Evolutionary conservation across 2,888 invertebrate genomes (phyloP).

Genomic region (Heliconius sara): DNA sequence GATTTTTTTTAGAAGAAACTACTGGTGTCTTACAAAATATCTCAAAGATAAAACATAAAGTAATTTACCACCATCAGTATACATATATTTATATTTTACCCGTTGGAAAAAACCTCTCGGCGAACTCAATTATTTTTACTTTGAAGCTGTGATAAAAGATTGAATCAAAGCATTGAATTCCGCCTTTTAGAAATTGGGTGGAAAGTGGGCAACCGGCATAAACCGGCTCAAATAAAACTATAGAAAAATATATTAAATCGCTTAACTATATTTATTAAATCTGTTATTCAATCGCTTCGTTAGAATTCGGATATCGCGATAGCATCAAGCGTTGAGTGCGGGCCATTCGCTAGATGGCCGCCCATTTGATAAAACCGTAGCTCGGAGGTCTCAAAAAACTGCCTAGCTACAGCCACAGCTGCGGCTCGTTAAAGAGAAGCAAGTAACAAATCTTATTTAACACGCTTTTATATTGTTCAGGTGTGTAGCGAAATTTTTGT

Average conservation of each 20-base stretch:
- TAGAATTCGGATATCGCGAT: constrained; percentile 35
- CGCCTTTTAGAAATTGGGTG: not conserved
- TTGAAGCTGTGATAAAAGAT: not conserved
- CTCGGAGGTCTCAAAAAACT: constrained; percentile 43
- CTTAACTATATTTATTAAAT: not conserved
- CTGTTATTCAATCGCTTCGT: not conserved
- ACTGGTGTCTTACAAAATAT: no score
- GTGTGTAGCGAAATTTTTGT: constrained; percentile 10
- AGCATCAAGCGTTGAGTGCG: constrained; percentile 33
- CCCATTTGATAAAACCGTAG: constrained; percentile 38
- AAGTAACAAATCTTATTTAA: constrained; percentile 39
- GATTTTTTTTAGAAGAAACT: no score
- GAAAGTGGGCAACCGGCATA: no score
- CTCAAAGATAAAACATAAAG: no score
- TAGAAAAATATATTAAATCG: not conserved
- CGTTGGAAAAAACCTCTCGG: not conserved
- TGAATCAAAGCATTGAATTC: not conserved
- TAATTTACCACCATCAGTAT: no score
- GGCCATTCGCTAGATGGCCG: constrained; percentile 41
- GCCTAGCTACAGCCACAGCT: constrained; percentile 31
- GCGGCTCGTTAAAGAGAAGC: constrained; percentile 26
- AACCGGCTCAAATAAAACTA: no score
- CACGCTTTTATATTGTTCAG: constrained; percentile 28
- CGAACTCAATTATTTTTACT: not conserved
- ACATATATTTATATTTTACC: no score